Evolutionary conservation across 2,113 vertebrate genomes (phyloP).

Genomic region (Calyptommatus sinebrachiatus): DNA sequence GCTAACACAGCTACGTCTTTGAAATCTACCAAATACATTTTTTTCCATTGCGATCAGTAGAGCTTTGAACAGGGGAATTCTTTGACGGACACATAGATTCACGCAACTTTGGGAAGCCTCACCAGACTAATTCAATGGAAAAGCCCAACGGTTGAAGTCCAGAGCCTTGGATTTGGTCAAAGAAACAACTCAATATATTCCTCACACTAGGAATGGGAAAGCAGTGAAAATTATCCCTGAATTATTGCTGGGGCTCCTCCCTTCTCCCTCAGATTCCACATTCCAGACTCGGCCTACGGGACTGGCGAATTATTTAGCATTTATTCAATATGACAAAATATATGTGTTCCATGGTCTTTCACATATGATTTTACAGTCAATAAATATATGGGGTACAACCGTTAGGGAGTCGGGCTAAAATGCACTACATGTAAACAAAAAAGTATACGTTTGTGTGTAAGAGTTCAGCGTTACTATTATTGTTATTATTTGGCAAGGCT

Average conservation of each 20-base stretch:
- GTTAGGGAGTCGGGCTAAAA: slow-evolving; percentile 5
- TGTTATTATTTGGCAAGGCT: slow-evolving; percentile 23
- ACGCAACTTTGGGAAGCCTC: not conserved
- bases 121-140: not conserved
- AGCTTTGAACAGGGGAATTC: not conserved
- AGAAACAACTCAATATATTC: no score
- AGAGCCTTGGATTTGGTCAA: not conserved
- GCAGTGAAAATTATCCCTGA: not conserved
- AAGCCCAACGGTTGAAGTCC: not conserved
- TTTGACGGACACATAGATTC: no score
- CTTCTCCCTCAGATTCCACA: not conserved
- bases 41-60: no score
- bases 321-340: slow-evolving; percentile 76
- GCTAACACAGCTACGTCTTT: no score
- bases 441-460: slow-evolving; percentile 48
- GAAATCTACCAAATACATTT: no score
- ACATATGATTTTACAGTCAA: slow-evolving; percentile 58
- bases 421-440: slow-evolving; percentile 49
- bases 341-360: slow-evolving; percentile 66
- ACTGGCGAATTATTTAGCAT: slow-evolving; percentile 45
- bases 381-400: slow-evolving; percentile 66
- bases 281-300: not conserved
- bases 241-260: not conserved
- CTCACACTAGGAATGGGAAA: accelerated
- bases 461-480: slow-evolving; percentile 31